Base-by-base conservation (phyloP, 2,113 vertebrate genomes). In the Micronycteris hirsuta region DNA sequence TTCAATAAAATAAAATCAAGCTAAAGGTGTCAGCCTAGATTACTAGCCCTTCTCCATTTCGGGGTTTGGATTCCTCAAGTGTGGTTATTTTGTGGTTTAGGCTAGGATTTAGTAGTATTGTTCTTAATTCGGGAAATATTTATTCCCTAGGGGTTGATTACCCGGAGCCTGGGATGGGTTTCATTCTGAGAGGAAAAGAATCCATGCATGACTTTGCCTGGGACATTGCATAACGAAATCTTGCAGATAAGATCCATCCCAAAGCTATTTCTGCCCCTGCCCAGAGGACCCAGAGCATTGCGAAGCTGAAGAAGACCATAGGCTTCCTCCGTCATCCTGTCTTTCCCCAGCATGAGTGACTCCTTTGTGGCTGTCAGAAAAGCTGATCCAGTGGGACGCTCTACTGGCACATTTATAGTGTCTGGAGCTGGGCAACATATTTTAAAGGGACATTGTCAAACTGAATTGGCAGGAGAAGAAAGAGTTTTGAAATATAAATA, bases 1-100 rank as follows among this genome's bases (percentile, higher is more conserved):
- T 96, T 89, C 95, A 98, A 98, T 98, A 98, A 98, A 98, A 98
- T 98, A 98, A 98, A 98, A 98, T 97, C 94, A 97, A 98, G 97
- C 96, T 97, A 94, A 98, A 96, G 84, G 97, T 97, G 96, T 98
- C 98, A 98, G 87, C 93, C 56, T 96, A 97, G 97, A 98, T 99
- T 98, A 98, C 94, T 95, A 97, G 89, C 84, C 96, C 97, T 97
- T 97, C 96, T 98, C 89, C 38, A 91, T 86, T 97, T 90, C 78
- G 49, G 20, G 7, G 20, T 78, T 41, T 95, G 92, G 85, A 71
- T 89, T 98, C 87, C 93, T 95, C 87, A 93, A 63, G 95, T 97
- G 90, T 83, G 83, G 76, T 86, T 95, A 95, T 84, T 95, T 97
- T 83, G 93, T 97, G 98, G 90, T 83, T 84, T 2, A 26, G 74